Base-by-base conservation (phyloP, 2,888 invertebrate genomes). In the Chloroclystis v-ata region DNA sequence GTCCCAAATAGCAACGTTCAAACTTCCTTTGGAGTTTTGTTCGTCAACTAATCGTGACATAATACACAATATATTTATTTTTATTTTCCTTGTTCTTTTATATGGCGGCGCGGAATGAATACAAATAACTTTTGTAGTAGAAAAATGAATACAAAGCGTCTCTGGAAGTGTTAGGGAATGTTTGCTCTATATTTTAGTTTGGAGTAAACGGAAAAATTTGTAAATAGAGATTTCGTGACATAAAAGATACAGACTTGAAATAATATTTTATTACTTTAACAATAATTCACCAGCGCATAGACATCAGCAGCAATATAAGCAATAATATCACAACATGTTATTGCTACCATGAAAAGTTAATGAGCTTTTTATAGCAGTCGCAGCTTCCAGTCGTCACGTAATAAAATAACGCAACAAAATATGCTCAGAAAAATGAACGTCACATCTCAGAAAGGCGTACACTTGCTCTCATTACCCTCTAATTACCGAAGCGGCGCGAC, bases 401-500 rank as follows among this genome's bases (percentile, higher is more conserved):
- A 79, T 77, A 75, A 80, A 75, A 71, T 65, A 60, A 64, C 61
- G 59, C 57, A 65, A 72, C 72, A 72, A 70, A 79, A 76, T 72
- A 70, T 59, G 65, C 63, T 62, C 61, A 49, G 65, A 47, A 69
- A 76, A 69, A 67, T 69, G 70, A 65, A 60, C 66, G 72, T 63
- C 69, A 59, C 72, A 66, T 54, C 47, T 49, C 39, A 46, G 57
- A 59, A 52, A 63, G 59, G 65, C 63, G 72, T 65, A 72, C 69
- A 69, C 69, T 70, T 65, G 78, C 72, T 75, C 83, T 84, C 83
- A 84, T 87, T 86, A 84, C 78, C 69, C 75, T 74, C 79, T 85
- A 87, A 87, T 86, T 85, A 86, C 82, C 49, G 58, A 59, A 61
- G 67, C 59, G 56, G 60, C 57, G 56, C 51, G 54, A 54, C 42